Percentiles rank a stretch among this genome's conserved stretches.
Conservation (phyloP, 2,113 vertebrate species). For the Okapia johnstoni region DNA sequence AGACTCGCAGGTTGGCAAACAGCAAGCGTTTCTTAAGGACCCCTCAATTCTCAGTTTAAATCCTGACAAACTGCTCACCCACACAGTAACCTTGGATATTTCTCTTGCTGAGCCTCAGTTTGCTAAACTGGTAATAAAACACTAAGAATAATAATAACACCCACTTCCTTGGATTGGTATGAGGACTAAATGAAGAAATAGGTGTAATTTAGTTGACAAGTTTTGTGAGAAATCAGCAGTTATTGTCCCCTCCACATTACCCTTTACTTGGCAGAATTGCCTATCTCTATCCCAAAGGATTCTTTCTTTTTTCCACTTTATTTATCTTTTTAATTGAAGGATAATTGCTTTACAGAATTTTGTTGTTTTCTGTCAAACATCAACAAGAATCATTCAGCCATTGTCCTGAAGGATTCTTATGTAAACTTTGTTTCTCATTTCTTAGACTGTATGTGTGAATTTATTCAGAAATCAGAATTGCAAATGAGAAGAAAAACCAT, state of each 20-base stretch:
- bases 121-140: background rate
- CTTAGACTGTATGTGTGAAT: background rate
- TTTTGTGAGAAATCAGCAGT: background rate
- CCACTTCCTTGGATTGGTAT: background rate
- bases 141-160: background rate
- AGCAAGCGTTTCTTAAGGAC: background rate
- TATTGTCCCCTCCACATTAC: background rate
- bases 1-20: rapidly evolving
- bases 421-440: background rate
- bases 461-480: background rate
- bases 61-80: background rate
- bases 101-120: background rate
- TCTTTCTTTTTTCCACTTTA: background rate
- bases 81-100: background rate
- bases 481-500: background rate
- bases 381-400: background rate
- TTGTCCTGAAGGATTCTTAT: background rate
- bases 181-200: background rate
- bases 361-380: background rate
- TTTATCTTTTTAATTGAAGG: background rate
- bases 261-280: background rate
- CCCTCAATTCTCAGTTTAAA: background rate
- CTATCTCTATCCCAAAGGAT: background rate
- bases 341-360: background rate
- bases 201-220: background rate